phyloP scores from a whole-genome alignment of 2,113 vertebrate species.

The Verasper variegatus region DNA sequence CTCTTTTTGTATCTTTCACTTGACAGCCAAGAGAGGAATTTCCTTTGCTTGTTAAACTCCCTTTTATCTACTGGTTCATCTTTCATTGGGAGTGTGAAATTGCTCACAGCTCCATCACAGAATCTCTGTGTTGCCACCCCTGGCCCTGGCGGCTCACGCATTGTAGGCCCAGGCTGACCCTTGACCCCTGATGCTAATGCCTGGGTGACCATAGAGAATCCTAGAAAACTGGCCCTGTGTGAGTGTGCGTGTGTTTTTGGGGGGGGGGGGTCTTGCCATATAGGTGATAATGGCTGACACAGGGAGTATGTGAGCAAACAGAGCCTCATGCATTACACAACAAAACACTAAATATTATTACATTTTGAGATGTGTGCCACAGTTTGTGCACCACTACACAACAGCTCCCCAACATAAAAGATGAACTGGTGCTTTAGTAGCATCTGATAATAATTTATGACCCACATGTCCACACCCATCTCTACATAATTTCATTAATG shows the following conservation, averaged over 20 bases:
- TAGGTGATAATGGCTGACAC: slow-evolving; percentile 23
- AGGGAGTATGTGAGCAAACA: slow-evolving; percentile 20
- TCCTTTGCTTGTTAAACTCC: slow-evolving; percentile 50
- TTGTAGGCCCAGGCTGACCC: slow-evolving; percentile 60
- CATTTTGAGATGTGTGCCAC: neutral
- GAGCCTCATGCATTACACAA: slow-evolving; percentile 11
- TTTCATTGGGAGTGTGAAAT: slow-evolving; percentile 71
- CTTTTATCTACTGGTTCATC: slow-evolving; percentile 64
- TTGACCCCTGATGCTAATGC: slow-evolving; percentile 73
- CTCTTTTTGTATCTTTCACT: neutral
- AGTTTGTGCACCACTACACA: neutral
- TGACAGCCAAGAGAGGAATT: slow-evolving; percentile 50
- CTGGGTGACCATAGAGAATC: slow-evolving; percentile 62
- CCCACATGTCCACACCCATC: neutral
- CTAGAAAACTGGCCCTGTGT: slow-evolving; percentile 28
- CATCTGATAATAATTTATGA: slow-evolving; percentile 2
- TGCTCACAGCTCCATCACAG: slow-evolving; percentile 60
- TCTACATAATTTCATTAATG: slow-evolving; percentile 51
- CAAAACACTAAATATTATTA: slow-evolving; percentile 3
- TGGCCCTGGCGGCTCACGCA: slow-evolving; percentile 51
- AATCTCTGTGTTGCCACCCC: slow-evolving; percentile 56
- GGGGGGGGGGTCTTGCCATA: neutral
- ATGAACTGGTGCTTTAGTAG: neutral
- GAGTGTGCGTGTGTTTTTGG: neutral
- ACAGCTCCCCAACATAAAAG: neutral